Evolutionary conservation across 2,113 vertebrate genomes (phyloP), one percentile per base, ranked within the genome.

Genomic region (Danionella cerebrum): DNA sequence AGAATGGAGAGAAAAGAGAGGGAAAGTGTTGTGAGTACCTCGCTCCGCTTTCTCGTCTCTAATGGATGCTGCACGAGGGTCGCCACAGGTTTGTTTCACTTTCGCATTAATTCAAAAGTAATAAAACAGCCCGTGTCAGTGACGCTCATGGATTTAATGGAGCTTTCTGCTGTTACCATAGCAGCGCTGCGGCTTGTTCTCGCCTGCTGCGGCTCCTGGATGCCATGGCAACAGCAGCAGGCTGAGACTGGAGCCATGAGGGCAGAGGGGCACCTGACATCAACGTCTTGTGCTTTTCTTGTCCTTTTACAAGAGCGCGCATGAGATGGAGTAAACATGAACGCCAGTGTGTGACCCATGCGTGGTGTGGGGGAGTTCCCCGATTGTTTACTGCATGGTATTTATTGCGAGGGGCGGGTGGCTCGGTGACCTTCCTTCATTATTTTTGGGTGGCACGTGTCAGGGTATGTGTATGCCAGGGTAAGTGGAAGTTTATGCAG

Each of bases 401-500:
- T 78, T 79, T 81, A 78, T 77, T 50, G 65, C 63, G 52, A 35
- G 47, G 70, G 69, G 69, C 33, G 31, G 44, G 58, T 24, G 63
- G 67, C 65, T 58, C 65, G 60, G 64, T 74, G 67, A 72, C 76
- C 71, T 58, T 38, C 42, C 27, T 54, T 80, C 74, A 80, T 82
- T 76, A 79, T 76, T 79, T 71, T 58, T 62, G 69, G 57, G 69
- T 45, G 71, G 55, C 76, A 62, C 76, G 79, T 77, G 79, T 27
- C 72, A 58, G 39, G 44, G 67, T 16, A 41, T 53, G 29, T 73
- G 47, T 51, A 48, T 63, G 64, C 69, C 77, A 62, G 44, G 68
- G 78, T 76, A 79, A 78, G 73, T 82, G 83, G 74, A 70, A 54
- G 71, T 65, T 64, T 58, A 74, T 73, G 71, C n/a, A n/a, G n/a